These are phyloP conservation scores for Drosophila sp. DNA, from an alignment of 1,140 invertebrate species.

Conservation along the genomic window DNA sequence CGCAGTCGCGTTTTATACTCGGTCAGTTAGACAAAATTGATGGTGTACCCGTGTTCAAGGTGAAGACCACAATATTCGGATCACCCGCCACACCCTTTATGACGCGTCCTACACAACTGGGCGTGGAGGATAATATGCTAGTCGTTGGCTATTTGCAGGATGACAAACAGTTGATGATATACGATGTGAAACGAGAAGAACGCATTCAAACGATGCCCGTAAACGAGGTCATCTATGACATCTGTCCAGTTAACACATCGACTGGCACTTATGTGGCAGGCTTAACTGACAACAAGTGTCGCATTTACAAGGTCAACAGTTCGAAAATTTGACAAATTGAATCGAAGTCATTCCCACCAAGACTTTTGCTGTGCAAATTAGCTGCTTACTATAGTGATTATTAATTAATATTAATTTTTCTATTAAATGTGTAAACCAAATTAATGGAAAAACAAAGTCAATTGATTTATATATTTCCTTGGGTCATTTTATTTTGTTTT, in stretches of 20 bases:
- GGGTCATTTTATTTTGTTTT: conserved; percentile 17
- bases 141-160: conserved; percentile 89
- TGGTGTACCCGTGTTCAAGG: conserved; percentile 82
- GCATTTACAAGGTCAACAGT: conserved; percentile 86
- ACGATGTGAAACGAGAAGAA: conserved; percentile 88
- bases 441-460: background rate
- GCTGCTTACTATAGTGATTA: background rate
- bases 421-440: background rate
- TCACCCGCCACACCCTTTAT: conserved; percentile 88
- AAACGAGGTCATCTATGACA: conserved; percentile 88
- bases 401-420: background rate
- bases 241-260: conserved; percentile 86
- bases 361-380: conserved; percentile 12
- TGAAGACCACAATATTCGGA: conserved; percentile 87
- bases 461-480: conserved; percentile 14
- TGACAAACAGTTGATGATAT: conserved; percentile 87
- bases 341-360: background rate
- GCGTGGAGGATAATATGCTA: conserved; percentile 86
- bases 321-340: background rate
- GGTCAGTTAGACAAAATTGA: conserved; percentile 86
- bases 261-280: conserved; percentile 86
- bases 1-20: conserved; percentile 87
- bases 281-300: conserved; percentile 88
- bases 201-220: conserved; percentile 86
- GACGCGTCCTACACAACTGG: conserved; percentile 87